Evolutionary conservation across 2,888 invertebrate species (phyloP), one percentile per base, ranked within the genome.

Genomic region (Thecocarcelia acutangulata): DNA sequence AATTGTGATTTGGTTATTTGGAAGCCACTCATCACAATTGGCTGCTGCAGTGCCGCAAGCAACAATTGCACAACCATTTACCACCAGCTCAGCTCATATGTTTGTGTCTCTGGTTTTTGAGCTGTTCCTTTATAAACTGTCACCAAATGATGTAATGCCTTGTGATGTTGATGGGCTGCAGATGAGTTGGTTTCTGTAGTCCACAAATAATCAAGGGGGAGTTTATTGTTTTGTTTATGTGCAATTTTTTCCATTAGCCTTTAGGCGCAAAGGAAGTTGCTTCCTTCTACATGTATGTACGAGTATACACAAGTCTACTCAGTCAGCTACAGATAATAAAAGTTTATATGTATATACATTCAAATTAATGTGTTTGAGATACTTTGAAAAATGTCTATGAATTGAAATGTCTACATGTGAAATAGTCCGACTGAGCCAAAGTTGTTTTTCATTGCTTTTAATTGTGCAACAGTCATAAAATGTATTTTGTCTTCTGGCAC

Each of bases 21-120:
- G 75, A 69, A 76, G 74, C 73, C 64, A 76, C 79, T 84, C 83
- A 80, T 82, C 83, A 83, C 85, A 86, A 85, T 85, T 86, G 86
- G 85, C 85, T 86, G 85, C 85, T 86, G 87, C 85, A 85, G 83
- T 83, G 84, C 84, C 84, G 58, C 58, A 70, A 83, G 85, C 83
- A 83, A 84, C 79, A 84, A 76, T 73, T 78, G 83, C 84, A 84
- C 54, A 37, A 8, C 28, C 78, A 83, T 64, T 13, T 54, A 33
- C 33, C 33, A 3, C 4, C 33, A 24, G 24, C 4, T 15, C 17
- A 28, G 21, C 21, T 37, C 52, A 24, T 33, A 19, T 52, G 42
- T 11, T 9, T 52, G 17, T 42, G 37, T 44, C 19, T 68, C 83
- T n/a, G n/a, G n/a, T n/a, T 21, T 84, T 75, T 46, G n/a, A 50